These are phyloP conservation scores for Rhinogobio ventralis DNA, from an alignment of 2,797 vertebrate species.

Conservation along the genomic window DNA sequence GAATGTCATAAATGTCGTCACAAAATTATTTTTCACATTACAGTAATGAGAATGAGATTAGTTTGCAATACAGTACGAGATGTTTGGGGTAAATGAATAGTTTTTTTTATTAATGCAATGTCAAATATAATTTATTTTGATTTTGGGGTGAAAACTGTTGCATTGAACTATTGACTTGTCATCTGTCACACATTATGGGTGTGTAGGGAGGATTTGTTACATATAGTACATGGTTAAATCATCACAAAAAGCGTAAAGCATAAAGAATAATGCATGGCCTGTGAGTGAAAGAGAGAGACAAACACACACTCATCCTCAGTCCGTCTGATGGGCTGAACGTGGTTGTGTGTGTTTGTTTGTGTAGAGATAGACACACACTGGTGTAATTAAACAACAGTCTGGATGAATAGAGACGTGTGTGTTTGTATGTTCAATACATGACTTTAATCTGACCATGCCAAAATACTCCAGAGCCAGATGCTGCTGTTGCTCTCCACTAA, in stretches of 20 bases:
- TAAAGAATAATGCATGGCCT: background rate
- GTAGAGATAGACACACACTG: background rate
- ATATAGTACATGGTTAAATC: background rate
- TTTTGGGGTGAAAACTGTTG: background rate
- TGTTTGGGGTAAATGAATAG: background rate
- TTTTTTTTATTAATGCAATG: background rate
- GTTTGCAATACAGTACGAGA: background rate
- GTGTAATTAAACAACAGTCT: constrained; percentile 20
- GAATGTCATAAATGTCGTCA: background rate
- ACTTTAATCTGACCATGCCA: background rate
- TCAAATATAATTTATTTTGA: background rate
- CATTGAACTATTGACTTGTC: background rate
- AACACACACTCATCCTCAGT: constrained; percentile 2
- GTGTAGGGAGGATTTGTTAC: background rate
- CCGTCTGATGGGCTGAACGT: background rate
- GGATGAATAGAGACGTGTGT: background rate
- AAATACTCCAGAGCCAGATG: background rate
- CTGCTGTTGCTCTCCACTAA: background rate
- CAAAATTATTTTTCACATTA: background rate
- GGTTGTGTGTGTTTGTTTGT: background rate
- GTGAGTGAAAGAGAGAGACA: background rate
- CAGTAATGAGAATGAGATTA: background rate
- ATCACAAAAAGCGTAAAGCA: background rate
- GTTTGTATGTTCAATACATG: background rate
- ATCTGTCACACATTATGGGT: background rate